Evolutionary conservation across 2,888 invertebrate species (phyloP).

Genomic region (Azorinus chamasolen): DNA sequence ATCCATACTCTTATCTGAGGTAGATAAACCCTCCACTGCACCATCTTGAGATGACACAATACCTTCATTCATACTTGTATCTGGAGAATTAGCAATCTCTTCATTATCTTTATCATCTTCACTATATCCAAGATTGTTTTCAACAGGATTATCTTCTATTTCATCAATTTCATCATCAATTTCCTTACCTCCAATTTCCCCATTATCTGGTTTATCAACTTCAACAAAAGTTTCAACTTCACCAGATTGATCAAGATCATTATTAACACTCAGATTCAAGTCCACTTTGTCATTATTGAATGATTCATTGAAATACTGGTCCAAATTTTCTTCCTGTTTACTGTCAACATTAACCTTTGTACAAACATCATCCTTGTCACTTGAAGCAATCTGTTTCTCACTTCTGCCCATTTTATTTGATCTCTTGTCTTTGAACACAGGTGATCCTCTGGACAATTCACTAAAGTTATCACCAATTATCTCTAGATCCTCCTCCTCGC

Average conservation of each 20-base stretch:
- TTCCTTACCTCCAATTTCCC: neutral
- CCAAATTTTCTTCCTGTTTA: slow-evolving; percentile 5
- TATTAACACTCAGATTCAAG: neutral
- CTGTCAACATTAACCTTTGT: neutral
- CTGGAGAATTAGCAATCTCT: too few relatives aligned
- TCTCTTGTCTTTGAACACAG: too few relatives aligned
- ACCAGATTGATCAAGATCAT: neutral
- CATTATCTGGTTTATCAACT: neutral
- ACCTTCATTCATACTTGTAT: too few relatives aligned
- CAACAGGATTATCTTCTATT: neutral
- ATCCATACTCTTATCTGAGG: too few relatives aligned
- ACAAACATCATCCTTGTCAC: neutral
- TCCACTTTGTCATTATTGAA: slow-evolving; percentile 25
- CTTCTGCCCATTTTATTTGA: too few relatives aligned
- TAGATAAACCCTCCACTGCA: too few relatives aligned
- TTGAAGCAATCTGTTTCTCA: too few relatives aligned
- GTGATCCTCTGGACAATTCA: slow-evolving; percentile 25
- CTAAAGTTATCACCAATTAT: slow-evolving; percentile 65
- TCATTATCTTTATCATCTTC: too few relatives aligned
- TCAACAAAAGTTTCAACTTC: neutral
- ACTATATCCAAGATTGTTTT: too few relatives aligned
- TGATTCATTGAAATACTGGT: slow-evolving; percentile 18
- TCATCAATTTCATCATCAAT: neutral
- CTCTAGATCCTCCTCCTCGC: slow-evolving; percentile 62
- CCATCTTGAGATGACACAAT: too few relatives aligned